Evolutionary conservation across 2,113 vertebrate species (phyloP), one percentile per base, ranked within the genome.

Genomic region (Columba janthina): DNA sequence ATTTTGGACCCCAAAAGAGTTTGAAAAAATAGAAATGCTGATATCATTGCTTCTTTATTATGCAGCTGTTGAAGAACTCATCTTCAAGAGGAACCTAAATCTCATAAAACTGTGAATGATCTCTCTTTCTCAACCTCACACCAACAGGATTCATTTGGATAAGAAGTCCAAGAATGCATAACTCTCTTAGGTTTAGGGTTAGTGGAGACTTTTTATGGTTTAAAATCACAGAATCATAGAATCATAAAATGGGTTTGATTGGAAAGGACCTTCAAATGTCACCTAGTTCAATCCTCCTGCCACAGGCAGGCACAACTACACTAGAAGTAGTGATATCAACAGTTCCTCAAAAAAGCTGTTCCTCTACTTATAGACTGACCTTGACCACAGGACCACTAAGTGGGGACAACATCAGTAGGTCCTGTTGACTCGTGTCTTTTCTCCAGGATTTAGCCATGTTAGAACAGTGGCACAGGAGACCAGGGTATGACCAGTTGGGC

Each of bases 401-500:
- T 12, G 28, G 14, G 12, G 12, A 54, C 12, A 60, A 12, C 25
- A 57, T 64, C 62, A 46, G 40, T 13, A 75, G 50, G 4, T 10
- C 21, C 11, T 18, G 26, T 9, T 40, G 44, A 26, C 22, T 36
- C 13, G 16, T 31, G 60, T 64, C 8, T 57, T 64, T 69, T 40
- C 38, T 50, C 22, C 26, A 48, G 3, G 4, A 29, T 60, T 42
- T 32, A 34, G 8, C 22, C 8, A 20, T 31, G 1, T 31, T 51
- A 34, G 31, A 16, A 85, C 2, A 0, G 9, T 53, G 18, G 16
- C 42, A 24, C 19, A n/a, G 10, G 16, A 72, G 20, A 24, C 34
- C 36, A 4, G 10, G 46, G 9, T 24, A 36, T 25, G n/a, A 54
- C 18, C 1, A 0, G 14, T 1, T 19, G 26, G 18, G 24, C 19